phyloP scores from a whole-genome alignment of 1,140 invertebrate species.

The Zaprionus davidi region DNA sequence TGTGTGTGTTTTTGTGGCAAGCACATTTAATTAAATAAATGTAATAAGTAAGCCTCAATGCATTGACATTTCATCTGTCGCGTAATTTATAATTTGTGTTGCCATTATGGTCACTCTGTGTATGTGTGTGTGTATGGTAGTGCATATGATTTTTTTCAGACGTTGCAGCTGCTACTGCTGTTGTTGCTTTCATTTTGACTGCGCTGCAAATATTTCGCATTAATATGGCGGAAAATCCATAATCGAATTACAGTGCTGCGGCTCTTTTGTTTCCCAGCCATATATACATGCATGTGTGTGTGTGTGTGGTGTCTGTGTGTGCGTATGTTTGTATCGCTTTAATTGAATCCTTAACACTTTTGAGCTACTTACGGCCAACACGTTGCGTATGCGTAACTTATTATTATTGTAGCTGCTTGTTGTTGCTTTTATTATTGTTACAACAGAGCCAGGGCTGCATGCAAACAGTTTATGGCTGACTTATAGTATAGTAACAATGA shows the following conservation, averaged over 20 bases:
- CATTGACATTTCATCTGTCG: conserved; percentile 82
- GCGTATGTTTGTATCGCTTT: conserved; percentile 75
- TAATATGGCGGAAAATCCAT: conserved; percentile 82
- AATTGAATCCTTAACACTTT: conserved; percentile 83
- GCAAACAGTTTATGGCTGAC: conserved; percentile 1
- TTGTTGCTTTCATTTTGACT: conserved; percentile 64
- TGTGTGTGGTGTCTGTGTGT: conserved; percentile 12
- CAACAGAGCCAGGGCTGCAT: conserved; percentile 36
- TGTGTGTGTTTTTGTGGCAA: conserved; percentile 23
- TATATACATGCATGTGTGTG: conserved; percentile 9
- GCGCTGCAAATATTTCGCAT: conserved; percentile 79
- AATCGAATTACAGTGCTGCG: conserved; percentile 79
- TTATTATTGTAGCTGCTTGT: conserved; percentile 58
- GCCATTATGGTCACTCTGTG: conserved; percentile 65
- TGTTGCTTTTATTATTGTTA: conserved; percentile 52
- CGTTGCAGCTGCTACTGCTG: conserved; percentile 48
- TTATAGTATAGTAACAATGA: neutral
- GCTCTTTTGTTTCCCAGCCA: conserved; percentile 76
- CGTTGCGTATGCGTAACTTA: conserved; percentile 79
- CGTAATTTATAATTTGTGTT: conserved; percentile 82
- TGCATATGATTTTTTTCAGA: conserved; percentile 32
- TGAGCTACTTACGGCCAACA: conserved; percentile 80
- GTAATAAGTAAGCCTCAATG: conserved; percentile 69
- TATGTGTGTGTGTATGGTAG: conserved; percentile 15
- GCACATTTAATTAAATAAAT: conserved; percentile 78